Evolutionary conservation across 2,888 invertebrate species (phyloP), one percentile per base, ranked within the genome.

Genomic region (Drosophila mimetica): DNA sequence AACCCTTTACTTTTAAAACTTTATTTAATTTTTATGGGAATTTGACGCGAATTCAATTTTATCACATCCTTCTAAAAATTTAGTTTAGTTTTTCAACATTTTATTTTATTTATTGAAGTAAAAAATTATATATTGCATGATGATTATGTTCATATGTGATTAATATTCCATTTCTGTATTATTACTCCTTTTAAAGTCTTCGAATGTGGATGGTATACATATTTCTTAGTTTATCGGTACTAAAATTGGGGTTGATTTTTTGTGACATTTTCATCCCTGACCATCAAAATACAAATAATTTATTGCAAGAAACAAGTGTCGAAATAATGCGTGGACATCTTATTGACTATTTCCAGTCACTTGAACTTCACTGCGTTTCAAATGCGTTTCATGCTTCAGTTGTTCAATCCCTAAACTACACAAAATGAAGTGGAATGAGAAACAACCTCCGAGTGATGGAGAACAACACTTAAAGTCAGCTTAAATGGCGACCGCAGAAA

Each of bases 311-410:
- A 79, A 77, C 73, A 25, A 44, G 42, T 44, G 42, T n/a, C n/a
- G 42, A 44, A 42, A 42, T 76, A 71, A 72, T 71, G 61, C 50
- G 57, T 53, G 47, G 65, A 42, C 57, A 67, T 81, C 71, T 59
- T 74, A 66, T 76, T 69, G 69, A 55, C 51, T 57, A 69, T 55
- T 71, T 60, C 64, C 69, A 59, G 60, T 25, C 51, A 58, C 64
- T 79, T 47, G 44, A 57, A 59, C 75, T 81, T 80, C 74, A 67
- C 76, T 53, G 76, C 72, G 41, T 67, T 73, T 71, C 76, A 74
- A 83, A 51, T 46, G 47, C 22, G n/a, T 16, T 57, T 64, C 11
- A 57, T 71, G 63, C 73, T 72, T 72, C 63, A 78, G 42, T 79
- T 55, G 25, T 9, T 37, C 30, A 8, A 11, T 11, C 25, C 25